phyloP scores from a whole-genome alignment of 1,140 invertebrate genomes.

The Campoletis sonorensis region DNA sequence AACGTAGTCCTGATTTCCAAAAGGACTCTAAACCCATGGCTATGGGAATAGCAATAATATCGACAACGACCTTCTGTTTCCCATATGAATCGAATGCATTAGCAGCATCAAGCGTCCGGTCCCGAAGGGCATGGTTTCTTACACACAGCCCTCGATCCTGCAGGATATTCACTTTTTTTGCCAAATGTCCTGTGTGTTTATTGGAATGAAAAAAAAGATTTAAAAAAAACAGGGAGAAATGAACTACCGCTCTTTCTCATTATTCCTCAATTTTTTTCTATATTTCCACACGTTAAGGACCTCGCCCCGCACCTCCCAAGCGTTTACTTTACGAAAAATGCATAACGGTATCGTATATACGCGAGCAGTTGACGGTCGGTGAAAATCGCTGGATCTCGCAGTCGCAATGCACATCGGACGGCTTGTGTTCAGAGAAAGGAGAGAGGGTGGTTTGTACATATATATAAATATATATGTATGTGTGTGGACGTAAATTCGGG shows the following conservation, averaged over 20 bases:
- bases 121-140: neutral
- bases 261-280: slow-evolving; percentile 25
- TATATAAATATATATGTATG: no score
- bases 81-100: neutral
- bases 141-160: neutral
- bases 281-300: neutral
- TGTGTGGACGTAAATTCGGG: slow-evolving; percentile 32
- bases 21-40: neutral
- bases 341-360: slow-evolving; percentile 68
- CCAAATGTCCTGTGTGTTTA: slow-evolving; percentile 14
- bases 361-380: slow-evolving; percentile 36
- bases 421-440: slow-evolving; percentile 45
- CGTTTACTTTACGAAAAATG: slow-evolving; percentile 59
- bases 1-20: neutral
- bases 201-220: neutral
- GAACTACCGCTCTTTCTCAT: slow-evolving; percentile 23
- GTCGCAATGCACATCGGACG: slow-evolving; percentile 39
- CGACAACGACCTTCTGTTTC: neutral
- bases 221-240: neutral
- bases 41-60: neutral
- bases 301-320: neutral
- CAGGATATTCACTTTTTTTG: slow-evolving; percentile 47
- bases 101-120: slow-evolving; percentile 19
- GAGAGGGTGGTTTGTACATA: neutral
- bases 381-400: slow-evolving; percentile 54